phyloP scores from a whole-genome alignment of 2,113 vertebrate species.

The Rhynchomys soricoides region DNA sequence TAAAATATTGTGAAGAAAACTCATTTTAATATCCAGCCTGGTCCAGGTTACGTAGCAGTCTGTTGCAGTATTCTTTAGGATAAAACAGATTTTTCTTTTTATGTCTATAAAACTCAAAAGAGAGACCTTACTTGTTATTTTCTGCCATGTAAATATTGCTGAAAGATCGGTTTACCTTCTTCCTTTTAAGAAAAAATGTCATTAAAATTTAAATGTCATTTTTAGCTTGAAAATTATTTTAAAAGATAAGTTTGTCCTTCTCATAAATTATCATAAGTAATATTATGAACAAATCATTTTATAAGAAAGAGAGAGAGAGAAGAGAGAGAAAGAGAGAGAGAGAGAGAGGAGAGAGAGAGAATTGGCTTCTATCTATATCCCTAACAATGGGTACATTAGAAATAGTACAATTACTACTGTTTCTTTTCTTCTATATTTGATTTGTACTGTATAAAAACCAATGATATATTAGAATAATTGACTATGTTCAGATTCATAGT shows the following conservation, averaged over 20 bases:
- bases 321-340: background rate
- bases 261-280: background rate
- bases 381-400: background rate
- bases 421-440: background rate
- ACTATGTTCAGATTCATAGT: background rate
- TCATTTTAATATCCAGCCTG: background rate
- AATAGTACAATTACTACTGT: background rate
- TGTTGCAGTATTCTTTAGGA: background rate
- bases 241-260: background rate
- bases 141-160: background rate
- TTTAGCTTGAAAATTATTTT: constrained; percentile 22
- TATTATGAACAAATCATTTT: background rate
- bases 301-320: background rate
- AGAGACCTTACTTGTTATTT: background rate
- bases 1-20: background rate
- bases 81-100: background rate
- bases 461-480: background rate
- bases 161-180: background rate
- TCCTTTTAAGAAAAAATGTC: background rate
- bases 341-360: background rate
- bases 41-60: background rate
- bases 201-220: background rate
- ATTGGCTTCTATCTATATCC: background rate
- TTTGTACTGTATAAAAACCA: background rate
- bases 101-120: background rate